phyloP scores from a whole-genome alignment of 2,113 vertebrate genomes.

The Cyphomyrus discorhynchus region DNA sequence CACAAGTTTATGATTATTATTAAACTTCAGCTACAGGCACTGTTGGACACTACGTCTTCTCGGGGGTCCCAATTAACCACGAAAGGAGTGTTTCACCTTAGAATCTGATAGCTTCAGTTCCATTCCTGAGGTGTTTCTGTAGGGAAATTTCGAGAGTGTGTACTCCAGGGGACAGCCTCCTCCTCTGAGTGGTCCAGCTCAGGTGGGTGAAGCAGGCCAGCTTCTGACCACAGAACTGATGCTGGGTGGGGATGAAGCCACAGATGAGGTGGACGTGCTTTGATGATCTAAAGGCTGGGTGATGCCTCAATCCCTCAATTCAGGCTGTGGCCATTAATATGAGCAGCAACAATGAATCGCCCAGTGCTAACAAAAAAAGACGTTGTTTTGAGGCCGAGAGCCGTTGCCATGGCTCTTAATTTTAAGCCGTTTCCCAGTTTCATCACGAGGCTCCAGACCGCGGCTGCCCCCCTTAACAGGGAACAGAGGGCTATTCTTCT shows the following conservation, averaged over 20 bases:
- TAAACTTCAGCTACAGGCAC: background rate
- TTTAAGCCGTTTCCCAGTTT: constrained; percentile 31
- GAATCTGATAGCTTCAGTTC: background rate
- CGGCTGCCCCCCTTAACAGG: background rate
- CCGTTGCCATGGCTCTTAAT: constrained; percentile 30
- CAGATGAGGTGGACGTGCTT: background rate
- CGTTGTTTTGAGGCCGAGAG: constrained; percentile 35
- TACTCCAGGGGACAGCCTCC: background rate
- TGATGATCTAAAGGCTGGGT: background rate
- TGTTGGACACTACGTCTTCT: background rate
- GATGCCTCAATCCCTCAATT: background rate
- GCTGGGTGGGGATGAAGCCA: background rate
- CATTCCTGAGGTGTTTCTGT: background rate
- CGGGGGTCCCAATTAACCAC: background rate
- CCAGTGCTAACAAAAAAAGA: background rate
- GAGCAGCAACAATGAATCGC: background rate
- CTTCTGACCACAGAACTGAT: background rate
- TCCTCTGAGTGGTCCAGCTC: background rate
- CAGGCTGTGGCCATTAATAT: background rate
- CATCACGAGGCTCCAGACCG: background rate
- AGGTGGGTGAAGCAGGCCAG: background rate
- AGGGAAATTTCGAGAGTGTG: background rate
- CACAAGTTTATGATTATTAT: background rate
- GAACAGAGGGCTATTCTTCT: constrained; percentile 5
- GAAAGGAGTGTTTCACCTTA: background rate